Conservation (phyloP, 2,888 invertebrate species). For the Nomada fucata region DNA sequence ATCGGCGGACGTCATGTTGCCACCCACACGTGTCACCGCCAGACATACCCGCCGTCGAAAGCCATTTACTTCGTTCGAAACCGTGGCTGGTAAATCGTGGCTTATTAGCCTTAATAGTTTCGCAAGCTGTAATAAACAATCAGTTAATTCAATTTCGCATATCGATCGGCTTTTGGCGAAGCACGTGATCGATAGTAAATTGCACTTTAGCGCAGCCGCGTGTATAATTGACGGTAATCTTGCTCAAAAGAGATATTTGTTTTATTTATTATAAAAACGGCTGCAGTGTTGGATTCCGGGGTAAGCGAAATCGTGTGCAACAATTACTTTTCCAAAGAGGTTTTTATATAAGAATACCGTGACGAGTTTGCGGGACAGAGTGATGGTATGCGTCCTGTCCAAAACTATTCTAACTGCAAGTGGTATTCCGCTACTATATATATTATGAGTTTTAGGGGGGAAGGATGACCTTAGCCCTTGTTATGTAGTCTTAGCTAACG, state of each 20-base stretch:
- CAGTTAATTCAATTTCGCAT: constrained; percentile 19
- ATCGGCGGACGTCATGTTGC: constrained; percentile 24
- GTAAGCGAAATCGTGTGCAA: too few species aligned
- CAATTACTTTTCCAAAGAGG: too few species aligned
- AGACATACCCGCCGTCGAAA: constrained; percentile 39
- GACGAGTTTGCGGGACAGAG: too few species aligned
- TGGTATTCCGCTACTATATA: too few species aligned
- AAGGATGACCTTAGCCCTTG: too few species aligned
- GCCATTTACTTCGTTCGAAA: constrained; percentile 38
- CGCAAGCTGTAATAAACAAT: constrained; percentile 52
- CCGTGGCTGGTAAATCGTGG: constrained; percentile 18
- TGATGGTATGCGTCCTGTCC: too few species aligned
- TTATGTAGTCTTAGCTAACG: too few species aligned
- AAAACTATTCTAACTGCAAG: too few species aligned
- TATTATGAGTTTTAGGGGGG: too few species aligned
- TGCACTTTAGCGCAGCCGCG: neutral
- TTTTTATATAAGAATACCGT: too few species aligned
- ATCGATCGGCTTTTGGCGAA: neutral
- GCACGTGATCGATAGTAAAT: neutral
- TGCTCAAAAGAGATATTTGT: neutral
- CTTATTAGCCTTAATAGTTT: constrained; percentile 53
- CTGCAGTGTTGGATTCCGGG: too few species aligned
- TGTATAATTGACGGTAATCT: neutral
- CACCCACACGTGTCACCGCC: constrained; percentile 22
- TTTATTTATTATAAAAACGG: neutral